Evolutionary conservation across 2,797 vertebrate genomes (phyloP), one percentile per base, ranked within the genome.

Genomic region (Sebastes miniatus): DNA sequence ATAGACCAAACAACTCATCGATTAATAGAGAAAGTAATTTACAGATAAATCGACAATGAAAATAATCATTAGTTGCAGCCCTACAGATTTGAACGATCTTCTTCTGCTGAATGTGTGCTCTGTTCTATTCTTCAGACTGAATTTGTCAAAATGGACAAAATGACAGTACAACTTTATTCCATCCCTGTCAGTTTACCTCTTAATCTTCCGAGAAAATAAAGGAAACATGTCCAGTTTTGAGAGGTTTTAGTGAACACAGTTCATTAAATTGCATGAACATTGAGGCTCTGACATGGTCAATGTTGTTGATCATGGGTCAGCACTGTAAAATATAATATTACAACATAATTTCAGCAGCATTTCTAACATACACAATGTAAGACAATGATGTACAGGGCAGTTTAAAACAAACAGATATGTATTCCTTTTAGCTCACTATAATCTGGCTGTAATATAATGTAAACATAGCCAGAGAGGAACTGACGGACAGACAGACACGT

Each of bases 391-490:
- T 20, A 73, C 76, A 69, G 74, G 75, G 61, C 81, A 83, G 79
- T 69, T 85, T 79, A 81, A 83, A 83, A 89, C 81, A 83, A 77
- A 90, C 82, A 71, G 74, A 89, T 85, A 89, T 83, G 70, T 70
- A 57, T 85, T 79, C 65, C 63, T 85, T 85, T 86, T 61, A 75
- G 64, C 83, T 90, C 80, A 62, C 81, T 73, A 82, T 59, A 67
- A 24, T 87, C 90, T 81, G 88, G 89, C 92, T 88, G 89, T 69
- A 87, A 89, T 87, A 86, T 80, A 80, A 76, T 93, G 93, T 95
- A 94, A 95, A 95, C 94, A 81, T 69, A 93, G 87, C 90, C 91
- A 92, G 86, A 87, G 76, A 85, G 66, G 74, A 91, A 84, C 80
- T 63, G 80, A 86, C 74, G 69, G 67, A 56, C 65, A 50, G 69